A percentile compares a stretch with the other conserved stretches of the same genome.
These are phyloP conservation scores for Falco novaeseelandiae DNA, from an alignment of 2,797 vertebrate genomes.

Conservation along the genomic window DNA sequence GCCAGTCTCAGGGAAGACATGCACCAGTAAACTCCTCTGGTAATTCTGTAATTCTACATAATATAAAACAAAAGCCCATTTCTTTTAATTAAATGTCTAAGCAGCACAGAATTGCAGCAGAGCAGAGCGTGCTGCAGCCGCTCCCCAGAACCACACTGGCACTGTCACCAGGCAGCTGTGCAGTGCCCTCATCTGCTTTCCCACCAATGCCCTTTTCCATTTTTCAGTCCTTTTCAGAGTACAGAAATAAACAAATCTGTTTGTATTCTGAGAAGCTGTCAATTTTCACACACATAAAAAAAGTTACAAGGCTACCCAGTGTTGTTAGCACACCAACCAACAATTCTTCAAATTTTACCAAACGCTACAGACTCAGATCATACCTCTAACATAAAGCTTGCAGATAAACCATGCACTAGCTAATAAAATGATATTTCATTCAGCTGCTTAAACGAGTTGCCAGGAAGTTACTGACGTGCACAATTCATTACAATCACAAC, in stretches of 20 bases:
- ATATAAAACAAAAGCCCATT: rapidly evolving
- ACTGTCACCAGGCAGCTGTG: not conserved
- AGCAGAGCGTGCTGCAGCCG: not conserved
- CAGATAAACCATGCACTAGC: not conserved
- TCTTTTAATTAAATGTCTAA: not conserved
- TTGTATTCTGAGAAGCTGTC: not conserved
- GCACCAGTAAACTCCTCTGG: no score
- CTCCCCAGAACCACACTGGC: not conserved
- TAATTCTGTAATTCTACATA: not conserved
- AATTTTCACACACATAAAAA: not conserved
- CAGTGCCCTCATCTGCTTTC: not conserved
- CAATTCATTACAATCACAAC: conserved; percentile 15
- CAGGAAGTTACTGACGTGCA: conserved; percentile 27
- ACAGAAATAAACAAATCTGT: not conserved
- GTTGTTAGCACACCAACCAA: not conserved
- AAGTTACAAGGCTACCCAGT: not conserved
- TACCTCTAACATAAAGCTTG: not conserved
- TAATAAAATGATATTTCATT: conserved; percentile 40
- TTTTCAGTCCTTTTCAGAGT: not conserved
- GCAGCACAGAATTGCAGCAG: not conserved
- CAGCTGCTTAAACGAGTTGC: conserved; percentile 40
- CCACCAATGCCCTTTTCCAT: rapidly evolving
- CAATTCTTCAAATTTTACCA: conserved; percentile 2
- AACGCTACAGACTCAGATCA: not conserved
- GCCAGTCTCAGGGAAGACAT: not conserved